A percentile compares a stretch with the other conserved stretches of the same genome.
Evolutionary conservation across 2,797 vertebrate species (phyloP).

Genomic region (Darevskia nairensis): DNA sequence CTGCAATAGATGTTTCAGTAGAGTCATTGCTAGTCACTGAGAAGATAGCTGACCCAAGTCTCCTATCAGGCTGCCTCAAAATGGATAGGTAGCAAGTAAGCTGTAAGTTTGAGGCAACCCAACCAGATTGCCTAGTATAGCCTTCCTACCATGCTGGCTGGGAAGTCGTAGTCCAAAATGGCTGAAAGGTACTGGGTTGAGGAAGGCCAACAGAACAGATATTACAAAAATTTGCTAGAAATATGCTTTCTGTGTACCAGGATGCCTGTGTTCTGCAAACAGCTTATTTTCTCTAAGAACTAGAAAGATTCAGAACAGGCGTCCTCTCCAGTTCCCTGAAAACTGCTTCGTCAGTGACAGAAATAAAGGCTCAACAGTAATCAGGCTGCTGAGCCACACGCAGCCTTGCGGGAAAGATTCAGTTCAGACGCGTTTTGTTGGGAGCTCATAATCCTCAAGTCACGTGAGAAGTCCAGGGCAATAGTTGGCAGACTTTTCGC

Average conservation of each 20-base stretch:
- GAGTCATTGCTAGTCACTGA: neutral
- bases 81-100: neutral
- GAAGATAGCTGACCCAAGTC: neutral
- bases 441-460: slow-evolving; percentile 55
- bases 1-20: neutral
- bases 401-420: neutral
- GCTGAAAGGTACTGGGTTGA: too few relatives aligned
- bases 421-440: neutral
- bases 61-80: neutral
- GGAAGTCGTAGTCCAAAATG: too few relatives aligned
- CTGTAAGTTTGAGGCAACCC: neutral
- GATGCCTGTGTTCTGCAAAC: neutral
- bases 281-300: slow-evolving; percentile 28
- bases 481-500: slow-evolving; percentile 24
- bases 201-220: neutral
- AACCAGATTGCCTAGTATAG: neutral
- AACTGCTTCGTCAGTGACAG: slow-evolving; percentile 31
- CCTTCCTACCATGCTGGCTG: too few relatives aligned
- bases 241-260: neutral
- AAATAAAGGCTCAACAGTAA: slow-evolving; percentile 48
- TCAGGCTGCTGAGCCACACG: slow-evolving; percentile 9
- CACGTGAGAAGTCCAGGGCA: slow-evolving; percentile 19
- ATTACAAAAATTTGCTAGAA: neutral
- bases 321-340: slow-evolving; percentile 3
- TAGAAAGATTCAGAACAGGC: slow-evolving; percentile 27